These are phyloP conservation scores for Callimorpha dominula DNA, from an alignment of 2,888 invertebrate species.

Conservation along the genomic window DNA sequence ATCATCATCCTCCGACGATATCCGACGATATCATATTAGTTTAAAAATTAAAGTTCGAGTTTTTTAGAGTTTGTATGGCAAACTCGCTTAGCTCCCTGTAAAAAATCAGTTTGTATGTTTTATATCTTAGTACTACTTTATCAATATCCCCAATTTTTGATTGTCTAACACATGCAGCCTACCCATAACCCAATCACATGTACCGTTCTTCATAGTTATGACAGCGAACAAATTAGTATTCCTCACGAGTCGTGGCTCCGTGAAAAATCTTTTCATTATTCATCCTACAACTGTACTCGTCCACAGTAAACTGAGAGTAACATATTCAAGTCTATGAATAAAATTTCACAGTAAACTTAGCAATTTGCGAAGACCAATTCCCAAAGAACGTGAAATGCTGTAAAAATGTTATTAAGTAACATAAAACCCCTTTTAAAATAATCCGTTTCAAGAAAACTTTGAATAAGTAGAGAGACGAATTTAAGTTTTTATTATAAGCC, in stretches of 20 bases:
- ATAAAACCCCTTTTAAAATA: no score
- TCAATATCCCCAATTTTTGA: background rate
- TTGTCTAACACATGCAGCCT: background rate
- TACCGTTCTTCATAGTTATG: conserved; percentile 44
- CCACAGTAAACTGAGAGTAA: conserved; percentile 9
- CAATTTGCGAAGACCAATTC: background rate
- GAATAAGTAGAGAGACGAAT: no score
- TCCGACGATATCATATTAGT: no score
- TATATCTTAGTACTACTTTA: background rate
- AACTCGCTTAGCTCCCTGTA: no score
- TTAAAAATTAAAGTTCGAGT: no score
- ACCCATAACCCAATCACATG: conserved; percentile 29
- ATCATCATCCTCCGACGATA: no score
- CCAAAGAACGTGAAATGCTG: no score
- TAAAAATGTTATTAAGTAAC: no score
- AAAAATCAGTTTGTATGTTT: background rate
- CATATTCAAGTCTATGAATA: conserved; percentile 15
- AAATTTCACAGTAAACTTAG: conserved; percentile 13
- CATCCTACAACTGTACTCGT: conserved; percentile 25
- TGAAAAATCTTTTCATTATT: conserved; percentile 40
- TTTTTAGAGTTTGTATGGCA: no score
- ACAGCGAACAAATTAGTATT: conserved; percentile 48
- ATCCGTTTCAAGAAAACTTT: no score
- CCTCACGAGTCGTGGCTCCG: conserved; percentile 24
- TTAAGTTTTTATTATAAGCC: no score